A percentile compares a stretch with the other conserved stretches of the same genome.
phyloP scores from a whole-genome alignment of 2,113 vertebrate genomes.

The Labeo rohita region DNA sequence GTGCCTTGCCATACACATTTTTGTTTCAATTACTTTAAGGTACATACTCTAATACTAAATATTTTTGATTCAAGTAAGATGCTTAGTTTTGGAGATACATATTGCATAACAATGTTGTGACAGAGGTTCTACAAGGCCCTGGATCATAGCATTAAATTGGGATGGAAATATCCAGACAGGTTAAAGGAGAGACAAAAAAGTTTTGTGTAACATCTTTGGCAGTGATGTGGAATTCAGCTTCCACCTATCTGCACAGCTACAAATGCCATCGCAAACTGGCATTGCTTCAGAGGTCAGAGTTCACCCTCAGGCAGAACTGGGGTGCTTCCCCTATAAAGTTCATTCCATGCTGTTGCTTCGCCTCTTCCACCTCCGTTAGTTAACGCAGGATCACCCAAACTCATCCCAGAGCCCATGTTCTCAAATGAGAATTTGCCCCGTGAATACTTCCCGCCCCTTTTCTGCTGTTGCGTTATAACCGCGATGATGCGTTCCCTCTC shows the following conservation, averaged over 20 bases:
- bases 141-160: constrained; percentile 47
- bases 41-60: constrained; percentile 42
- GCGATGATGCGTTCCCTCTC: constrained; percentile 49
- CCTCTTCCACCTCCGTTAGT: constrained; percentile 28
- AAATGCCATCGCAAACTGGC: constrained; percentile 32
- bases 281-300: constrained; percentile 41
- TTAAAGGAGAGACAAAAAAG: constrained; percentile 14
- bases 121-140: constrained; percentile 56
- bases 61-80: constrained; percentile 50
- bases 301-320: constrained; percentile 49
- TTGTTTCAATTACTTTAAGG: constrained; percentile 19
- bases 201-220: constrained; percentile 54
- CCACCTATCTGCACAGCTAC: constrained; percentile 53
- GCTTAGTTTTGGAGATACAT: constrained; percentile 45
- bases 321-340: constrained; percentile 22
- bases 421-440: not conserved
- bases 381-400: constrained; percentile 5
- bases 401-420: constrained; percentile 5
- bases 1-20: constrained; percentile 7
- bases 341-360: constrained; percentile 32
- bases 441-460: not conserved
- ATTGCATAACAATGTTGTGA: constrained; percentile 56
- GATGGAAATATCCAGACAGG: constrained; percentile 37
- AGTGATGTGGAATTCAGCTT: constrained; percentile 54
- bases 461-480: constrained; percentile 55